Base-by-base conservation (phyloP, 2,888 invertebrate genomes). In the Drosophila kuntzei region DNA sequence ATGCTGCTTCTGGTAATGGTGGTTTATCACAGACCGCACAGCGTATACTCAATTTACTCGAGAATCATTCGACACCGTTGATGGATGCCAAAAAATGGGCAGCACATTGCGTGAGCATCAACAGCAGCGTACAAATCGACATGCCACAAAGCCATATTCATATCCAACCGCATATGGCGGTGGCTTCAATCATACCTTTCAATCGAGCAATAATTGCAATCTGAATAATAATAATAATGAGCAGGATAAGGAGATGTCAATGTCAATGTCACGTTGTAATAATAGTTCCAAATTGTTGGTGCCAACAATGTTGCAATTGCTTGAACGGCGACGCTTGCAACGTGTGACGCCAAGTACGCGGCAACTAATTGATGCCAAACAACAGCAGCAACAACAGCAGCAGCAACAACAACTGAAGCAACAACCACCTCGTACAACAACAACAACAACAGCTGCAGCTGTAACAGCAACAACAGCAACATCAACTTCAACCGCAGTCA, bases 11-110 rank as follows among this genome's bases (percentile, higher is more conserved):
- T 50, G 36, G 5, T 5, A 1, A 1, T 14, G 29, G 18, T n/a
- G 73, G 79, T 0, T 79, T 92, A 53, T 92, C 92, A 0, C 89
- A 94, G 73, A 96, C 97, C 4, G 95, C 97, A 0, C 94, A 95
- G 80, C 94, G 95, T 71, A 96, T 98, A 73, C 92, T 98, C 83
- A 95, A 96, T 82, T 94, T 97, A 5, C 93, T 98, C 59, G 96
- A 97, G 90, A 95, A 95, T 80, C 97, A 96, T 92, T 95, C 96
- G 0, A 96, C 97, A 2, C 97, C 97, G 0, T 92, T 97, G 53
- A 93, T 93, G 44, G 97, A 97, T 91, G 97, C 96, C 1, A 95
- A 95, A 95, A 95, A 88, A 96, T 97, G 90, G 96, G 96, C 2
- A 90, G 83, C 62, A 90, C 87, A 37, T 62, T 91, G 16, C 90